phyloP scores from a whole-genome alignment of 2,113 vertebrate genomes.

The Myodes glareolus region DNA sequence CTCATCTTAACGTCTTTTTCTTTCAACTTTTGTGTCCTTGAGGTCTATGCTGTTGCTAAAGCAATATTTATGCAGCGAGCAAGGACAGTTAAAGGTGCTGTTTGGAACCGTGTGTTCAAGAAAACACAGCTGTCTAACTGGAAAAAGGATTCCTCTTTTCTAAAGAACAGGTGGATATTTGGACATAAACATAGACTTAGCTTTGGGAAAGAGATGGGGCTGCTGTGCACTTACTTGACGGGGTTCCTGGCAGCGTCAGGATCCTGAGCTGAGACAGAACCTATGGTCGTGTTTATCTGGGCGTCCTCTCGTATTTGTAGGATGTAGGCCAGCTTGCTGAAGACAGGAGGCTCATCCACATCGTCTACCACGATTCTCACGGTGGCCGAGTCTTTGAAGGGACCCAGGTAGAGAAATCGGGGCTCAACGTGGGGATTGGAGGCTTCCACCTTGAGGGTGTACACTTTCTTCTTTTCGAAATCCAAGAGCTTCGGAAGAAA shows the following conservation, averaged over 20 bases:
- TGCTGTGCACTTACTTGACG: conserved; percentile 90
- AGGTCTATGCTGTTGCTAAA: conserved; percentile 21
- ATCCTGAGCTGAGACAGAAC: conserved; percentile 92
- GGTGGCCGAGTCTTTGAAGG: conserved; percentile 93
- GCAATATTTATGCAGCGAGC: conserved; percentile 23
- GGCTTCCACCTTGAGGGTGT: conserved; percentile 94
- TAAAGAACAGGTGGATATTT: neutral
- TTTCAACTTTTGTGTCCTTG: neutral
- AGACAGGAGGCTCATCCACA: conserved; percentile 95
- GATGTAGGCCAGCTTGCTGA: conserved; percentile 91
- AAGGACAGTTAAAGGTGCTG: neutral
- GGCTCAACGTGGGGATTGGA: conserved; percentile 92
- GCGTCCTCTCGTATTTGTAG: conserved; percentile 95
- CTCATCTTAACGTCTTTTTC: neutral
- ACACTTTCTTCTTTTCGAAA: conserved; percentile 93
- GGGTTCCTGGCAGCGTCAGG: conserved; percentile 91
- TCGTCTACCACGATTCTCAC: conserved; percentile 94
- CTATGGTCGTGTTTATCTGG: conserved; percentile 88
- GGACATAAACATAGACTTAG: neutral
- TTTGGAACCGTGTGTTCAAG: neutral
- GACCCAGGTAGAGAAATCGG: conserved; percentile 91
- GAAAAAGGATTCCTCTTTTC: conserved; percentile 22
- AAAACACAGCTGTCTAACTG: conserved; percentile 7
- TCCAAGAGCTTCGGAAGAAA: conserved; percentile 89
- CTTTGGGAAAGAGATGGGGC: neutral